Conservation (phyloP, 2,797 vertebrate genomes). For the Phaenicophaeus curvirostris region DNA sequence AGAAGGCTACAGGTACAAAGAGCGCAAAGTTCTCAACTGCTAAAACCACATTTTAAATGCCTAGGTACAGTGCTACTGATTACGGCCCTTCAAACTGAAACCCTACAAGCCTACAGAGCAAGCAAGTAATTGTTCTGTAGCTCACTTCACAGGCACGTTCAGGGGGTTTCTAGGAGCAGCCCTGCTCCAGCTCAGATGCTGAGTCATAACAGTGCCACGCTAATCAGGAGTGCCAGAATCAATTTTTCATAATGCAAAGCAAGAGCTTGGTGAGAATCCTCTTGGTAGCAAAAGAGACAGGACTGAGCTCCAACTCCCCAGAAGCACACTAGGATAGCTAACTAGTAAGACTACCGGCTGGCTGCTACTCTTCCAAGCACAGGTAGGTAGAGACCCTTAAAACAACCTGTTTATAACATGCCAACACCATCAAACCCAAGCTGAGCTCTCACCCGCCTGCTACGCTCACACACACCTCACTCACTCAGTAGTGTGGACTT, state of each 20-base stretch:
- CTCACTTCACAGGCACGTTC: not conserved
- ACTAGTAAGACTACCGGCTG: not conserved
- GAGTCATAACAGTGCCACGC: slow-evolving; percentile 41
- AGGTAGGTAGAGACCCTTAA: not conserved
- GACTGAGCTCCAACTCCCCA: not conserved
- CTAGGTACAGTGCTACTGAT: not conserved
- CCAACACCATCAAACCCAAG: not conserved
- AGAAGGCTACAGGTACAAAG: not conserved
- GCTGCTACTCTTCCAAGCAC: not conserved
- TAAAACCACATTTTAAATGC: not conserved
- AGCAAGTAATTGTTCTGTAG: slow-evolving; percentile 19
- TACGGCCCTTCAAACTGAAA: not conserved
- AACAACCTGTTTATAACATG: not conserved
- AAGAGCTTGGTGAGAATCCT: not conserved
- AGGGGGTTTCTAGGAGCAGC: slow-evolving; percentile 43
- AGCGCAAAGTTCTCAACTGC: not conserved
- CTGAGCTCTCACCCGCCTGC: not conserved
- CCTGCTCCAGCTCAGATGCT: slow-evolving; percentile 22
- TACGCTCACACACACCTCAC: not conserved
- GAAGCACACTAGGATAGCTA: not conserved
- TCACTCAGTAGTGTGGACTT: not conserved
- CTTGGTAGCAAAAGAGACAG: not conserved
- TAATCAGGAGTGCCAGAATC: slow-evolving; percentile 12
- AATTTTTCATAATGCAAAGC: slow-evolving; percentile 41
- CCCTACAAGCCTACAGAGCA: not conserved